phyloP scores from a whole-genome alignment of 2,113 vertebrate species.

The Oenanthe melanoleuca region DNA sequence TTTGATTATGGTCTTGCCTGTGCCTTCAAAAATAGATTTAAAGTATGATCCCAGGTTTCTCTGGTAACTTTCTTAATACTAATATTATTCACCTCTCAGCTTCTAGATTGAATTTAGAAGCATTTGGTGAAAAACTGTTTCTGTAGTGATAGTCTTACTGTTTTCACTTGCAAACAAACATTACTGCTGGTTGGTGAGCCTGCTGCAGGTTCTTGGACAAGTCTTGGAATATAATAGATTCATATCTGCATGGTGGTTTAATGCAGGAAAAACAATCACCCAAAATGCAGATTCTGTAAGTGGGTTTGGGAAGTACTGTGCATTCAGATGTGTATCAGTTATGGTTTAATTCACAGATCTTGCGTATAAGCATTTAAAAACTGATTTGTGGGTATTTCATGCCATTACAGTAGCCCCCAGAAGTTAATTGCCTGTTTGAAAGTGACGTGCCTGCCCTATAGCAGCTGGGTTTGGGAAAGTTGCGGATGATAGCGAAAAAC shows the following conservation, averaged over 20 bases:
- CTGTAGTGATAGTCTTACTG: neutral
- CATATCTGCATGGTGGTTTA: neutral
- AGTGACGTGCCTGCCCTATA: neutral
- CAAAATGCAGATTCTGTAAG: neutral
- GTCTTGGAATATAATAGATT: neutral
- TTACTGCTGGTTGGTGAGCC: neutral
- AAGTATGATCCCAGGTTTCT: neutral
- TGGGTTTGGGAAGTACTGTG: neutral
- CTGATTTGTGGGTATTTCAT: fast-evolving
- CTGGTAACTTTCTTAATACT: neutral
- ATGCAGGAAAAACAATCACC: neutral
- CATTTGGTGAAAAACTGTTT: neutral
- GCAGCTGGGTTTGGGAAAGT: neutral
- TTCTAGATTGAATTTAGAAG: neutral
- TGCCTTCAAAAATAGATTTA: neutral
- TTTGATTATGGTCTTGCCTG: neutral
- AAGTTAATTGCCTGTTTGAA: neutral
- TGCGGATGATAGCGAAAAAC: neutral
- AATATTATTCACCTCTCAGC: neutral
- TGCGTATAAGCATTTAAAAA: neutral
- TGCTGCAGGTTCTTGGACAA: neutral
- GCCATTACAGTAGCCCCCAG: neutral
- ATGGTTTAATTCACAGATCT: neutral
- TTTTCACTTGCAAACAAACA: neutral
- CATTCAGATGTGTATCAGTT: neutral